Evolutionary conservation across 2,797 vertebrate species (phyloP), one percentile per base, ranked within the genome.

Genomic region (Ciconia nigra): DNA sequence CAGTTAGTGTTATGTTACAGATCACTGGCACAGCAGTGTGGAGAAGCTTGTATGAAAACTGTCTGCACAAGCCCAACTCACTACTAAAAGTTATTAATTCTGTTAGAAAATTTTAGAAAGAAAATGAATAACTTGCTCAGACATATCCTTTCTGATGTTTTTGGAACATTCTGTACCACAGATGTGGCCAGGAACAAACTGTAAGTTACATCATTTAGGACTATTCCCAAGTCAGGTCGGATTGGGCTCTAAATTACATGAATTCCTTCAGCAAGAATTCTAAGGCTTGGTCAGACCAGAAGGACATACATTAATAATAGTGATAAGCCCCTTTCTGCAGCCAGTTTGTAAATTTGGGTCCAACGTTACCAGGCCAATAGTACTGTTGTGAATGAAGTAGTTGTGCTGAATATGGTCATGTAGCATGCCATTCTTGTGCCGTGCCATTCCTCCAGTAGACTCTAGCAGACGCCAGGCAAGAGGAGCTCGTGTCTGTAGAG

Each of bases 241-340:
- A 89, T 49, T 87, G 71, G 55, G 37, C 62, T 93, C 81, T 89
- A 58, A 80, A 87, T 89, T 77, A 31, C 62, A 71, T 79, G 0
- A 82, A 82, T 93, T 95, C 46, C 71, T 97, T 89, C 90, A 83
- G 55, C 76, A 91, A 83, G 87, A 47, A 61, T 83, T 93, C 44
- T 63, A 66, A 92, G 89, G 62, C 39, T 90, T 66, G 26, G 31
- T 77, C 83, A 91, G 78, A 90, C 59, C 92, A 93, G 86, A 84
- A 96, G 78, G 83, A 67, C 67, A 94, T 96, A 79, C 62, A 87
- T 96, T 92, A 96, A 63, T 93, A 62, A 94, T 77, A 85, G 66
- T 46, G 89, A 65, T 89, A 87, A 95, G 42, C 65, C 46, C n/a
- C 39, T 90, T 85, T 83, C 37, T 93, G 58, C 65, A 92, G 49